phyloP scores from a whole-genome alignment of 2,888 invertebrate species.

The Andrena flavipes region DNA sequence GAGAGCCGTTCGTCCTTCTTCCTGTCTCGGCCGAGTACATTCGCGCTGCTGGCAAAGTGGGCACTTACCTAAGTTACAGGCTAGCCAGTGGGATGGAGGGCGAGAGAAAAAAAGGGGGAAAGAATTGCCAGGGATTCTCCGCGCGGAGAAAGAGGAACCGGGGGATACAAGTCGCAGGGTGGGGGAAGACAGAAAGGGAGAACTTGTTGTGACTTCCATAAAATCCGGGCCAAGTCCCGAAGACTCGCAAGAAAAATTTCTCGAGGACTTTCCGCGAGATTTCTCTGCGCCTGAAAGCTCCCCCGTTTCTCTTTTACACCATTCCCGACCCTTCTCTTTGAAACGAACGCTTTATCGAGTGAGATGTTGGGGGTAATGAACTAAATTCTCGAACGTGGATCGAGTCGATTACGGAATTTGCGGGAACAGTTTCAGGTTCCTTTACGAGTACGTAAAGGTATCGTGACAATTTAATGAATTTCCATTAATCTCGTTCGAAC shows the following conservation, averaged over 20 bases:
- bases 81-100: slow-evolving; percentile 19
- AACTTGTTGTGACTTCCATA: slow-evolving; percentile 79
- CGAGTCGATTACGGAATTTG: background rate
- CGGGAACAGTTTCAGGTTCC: background rate
- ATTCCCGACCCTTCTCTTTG: background rate
- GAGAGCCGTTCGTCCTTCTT: slow-evolving; percentile 46
- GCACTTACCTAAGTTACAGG: slow-evolving; percentile 70
- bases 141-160: slow-evolving; percentile 21
- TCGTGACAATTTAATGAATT: background rate
- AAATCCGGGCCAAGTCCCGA: slow-evolving; percentile 66
- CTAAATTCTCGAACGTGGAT: slow-evolving; percentile 18
- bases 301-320: slow-evolving; percentile 23
- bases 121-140: slow-evolving; percentile 28
- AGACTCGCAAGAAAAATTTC: slow-evolving; percentile 70
- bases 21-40: slow-evolving; percentile 65
- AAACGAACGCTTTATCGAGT: slow-evolving; percentile 12
- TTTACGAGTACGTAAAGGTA: background rate
- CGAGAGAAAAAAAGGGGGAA: slow-evolving; percentile 33
- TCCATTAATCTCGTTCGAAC: background rate
- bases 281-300: slow-evolving; percentile 65
- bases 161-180: slow-evolving; percentile 7
- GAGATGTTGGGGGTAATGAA: slow-evolving; percentile 43
- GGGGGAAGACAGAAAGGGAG: slow-evolving; percentile 50
- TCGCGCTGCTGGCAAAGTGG: slow-evolving; percentile 70
- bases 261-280: slow-evolving; percentile 70